Evolutionary conservation across 2,113 vertebrate species (phyloP).

Genomic region (Microtus ochrogaster): DNA sequence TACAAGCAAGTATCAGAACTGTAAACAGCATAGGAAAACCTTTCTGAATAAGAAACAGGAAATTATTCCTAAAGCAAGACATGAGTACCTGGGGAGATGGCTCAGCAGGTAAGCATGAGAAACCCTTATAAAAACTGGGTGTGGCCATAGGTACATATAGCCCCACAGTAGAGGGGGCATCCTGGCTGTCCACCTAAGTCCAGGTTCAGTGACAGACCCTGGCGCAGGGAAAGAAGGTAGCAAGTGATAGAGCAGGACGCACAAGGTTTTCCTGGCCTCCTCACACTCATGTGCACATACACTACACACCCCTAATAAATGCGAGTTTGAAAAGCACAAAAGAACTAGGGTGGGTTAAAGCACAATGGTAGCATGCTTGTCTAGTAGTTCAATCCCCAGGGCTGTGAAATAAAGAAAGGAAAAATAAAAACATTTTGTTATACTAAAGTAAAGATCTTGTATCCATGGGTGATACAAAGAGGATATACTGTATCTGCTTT

Average conservation of each 20-base stretch:
- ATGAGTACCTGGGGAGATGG: no score
- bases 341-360: background rate
- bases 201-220: background rate
- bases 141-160: background rate
- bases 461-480: background rate
- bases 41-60: no score
- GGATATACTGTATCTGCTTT: background rate
- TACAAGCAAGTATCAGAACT: no score
- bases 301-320: background rate
- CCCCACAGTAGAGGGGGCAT: background rate
- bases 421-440: background rate
- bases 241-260: background rate
- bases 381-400: background rate
- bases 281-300: background rate
- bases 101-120: no score
- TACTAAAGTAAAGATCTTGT: background rate
- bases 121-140: background rate
- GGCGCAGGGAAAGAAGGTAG: background rate
- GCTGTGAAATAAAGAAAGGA: background rate
- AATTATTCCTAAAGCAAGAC: no score
- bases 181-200: no score
- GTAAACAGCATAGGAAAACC: no score
- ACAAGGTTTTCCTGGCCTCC: no score
- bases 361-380: background rate
- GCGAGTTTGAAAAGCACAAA: background rate